These are phyloP conservation scores for Capra hircus DNA, from an alignment of 2,113 vertebrate species.

Conservation along the genomic window DNA sequence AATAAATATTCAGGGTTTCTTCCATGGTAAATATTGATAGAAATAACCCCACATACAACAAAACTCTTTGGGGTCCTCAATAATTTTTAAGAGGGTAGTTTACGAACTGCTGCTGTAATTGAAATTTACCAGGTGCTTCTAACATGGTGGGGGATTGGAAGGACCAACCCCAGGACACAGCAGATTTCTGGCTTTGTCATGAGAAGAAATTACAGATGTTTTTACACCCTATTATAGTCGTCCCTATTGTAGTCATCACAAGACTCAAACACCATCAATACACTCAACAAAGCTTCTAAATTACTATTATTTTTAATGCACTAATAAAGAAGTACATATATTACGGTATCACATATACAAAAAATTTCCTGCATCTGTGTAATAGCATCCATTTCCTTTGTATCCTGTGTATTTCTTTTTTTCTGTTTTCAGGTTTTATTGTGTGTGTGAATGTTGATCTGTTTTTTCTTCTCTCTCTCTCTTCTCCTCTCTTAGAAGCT, in stretches of 20 bases:
- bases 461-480: neutral
- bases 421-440: neutral
- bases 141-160: rapidly evolving
- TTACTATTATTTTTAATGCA: neutral
- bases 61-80: neutral
- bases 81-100: neutral
- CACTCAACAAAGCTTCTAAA: neutral
- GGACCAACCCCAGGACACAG: neutral
- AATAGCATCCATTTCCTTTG: neutral
- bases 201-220: neutral
- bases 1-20: neutral
- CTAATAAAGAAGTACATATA: neutral
- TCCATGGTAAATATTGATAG: neutral
- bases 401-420: neutral
- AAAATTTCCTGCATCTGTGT: neutral
- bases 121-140: neutral
- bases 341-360: neutral
- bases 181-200: neutral
- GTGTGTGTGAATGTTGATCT: neutral
- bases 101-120: too few relatives aligned
- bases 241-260: neutral
- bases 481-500: neutral
- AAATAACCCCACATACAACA: neutral
- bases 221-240: neutral
- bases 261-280: neutral